phyloP scores from a whole-genome alignment of 2,113 vertebrate species.

The Trinectes maculatus region DNA sequence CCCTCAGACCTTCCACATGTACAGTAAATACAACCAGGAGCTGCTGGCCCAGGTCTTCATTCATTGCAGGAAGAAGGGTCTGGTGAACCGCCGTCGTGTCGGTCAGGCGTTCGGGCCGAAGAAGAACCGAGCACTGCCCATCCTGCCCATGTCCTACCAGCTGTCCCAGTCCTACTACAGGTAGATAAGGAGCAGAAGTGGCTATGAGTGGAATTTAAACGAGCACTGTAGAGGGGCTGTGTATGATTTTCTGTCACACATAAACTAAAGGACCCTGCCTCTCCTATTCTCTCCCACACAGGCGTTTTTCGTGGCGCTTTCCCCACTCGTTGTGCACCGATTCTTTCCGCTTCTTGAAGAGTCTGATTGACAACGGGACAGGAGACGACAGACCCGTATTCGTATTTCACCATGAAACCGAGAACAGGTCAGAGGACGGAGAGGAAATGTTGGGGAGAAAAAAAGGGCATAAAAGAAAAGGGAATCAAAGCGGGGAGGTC shows the following conservation, averaged over 20 bases:
- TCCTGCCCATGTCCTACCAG: constrained; percentile 97
- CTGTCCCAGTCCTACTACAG: constrained; percentile 93
- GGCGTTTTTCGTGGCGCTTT: constrained; percentile 92
- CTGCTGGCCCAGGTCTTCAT: constrained; percentile 88
- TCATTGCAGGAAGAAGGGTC: constrained; percentile 85
- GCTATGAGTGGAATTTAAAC: not conserved
- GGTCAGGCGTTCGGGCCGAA: constrained; percentile 84
- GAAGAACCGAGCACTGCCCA: constrained; percentile 91
- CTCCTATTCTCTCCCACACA: constrained; percentile 56
- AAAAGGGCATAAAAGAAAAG: not conserved
- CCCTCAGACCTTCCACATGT: constrained; percentile 89
- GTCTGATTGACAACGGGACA: constrained; percentile 69
- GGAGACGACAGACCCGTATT: constrained; percentile 70
- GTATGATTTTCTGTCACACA: no score
- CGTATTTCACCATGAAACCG: constrained; percentile 81
- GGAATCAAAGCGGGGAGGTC: not conserved
- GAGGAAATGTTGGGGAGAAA: constrained; percentile 13
- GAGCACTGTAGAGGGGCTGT: no score
- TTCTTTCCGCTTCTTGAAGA: constrained; percentile 85
- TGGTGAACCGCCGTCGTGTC: constrained; percentile 92
- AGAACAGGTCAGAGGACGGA: constrained; percentile 28
- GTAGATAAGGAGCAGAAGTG: constrained; percentile 48
- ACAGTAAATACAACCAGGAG: constrained; percentile 88
- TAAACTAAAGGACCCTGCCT: not conserved
- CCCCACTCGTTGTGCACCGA: constrained; percentile 87